Evolutionary conservation across 2,113 vertebrate species (phyloP), one percentile per base, ranked within the genome.

Genomic region (Ammodytes marinus): DNA sequence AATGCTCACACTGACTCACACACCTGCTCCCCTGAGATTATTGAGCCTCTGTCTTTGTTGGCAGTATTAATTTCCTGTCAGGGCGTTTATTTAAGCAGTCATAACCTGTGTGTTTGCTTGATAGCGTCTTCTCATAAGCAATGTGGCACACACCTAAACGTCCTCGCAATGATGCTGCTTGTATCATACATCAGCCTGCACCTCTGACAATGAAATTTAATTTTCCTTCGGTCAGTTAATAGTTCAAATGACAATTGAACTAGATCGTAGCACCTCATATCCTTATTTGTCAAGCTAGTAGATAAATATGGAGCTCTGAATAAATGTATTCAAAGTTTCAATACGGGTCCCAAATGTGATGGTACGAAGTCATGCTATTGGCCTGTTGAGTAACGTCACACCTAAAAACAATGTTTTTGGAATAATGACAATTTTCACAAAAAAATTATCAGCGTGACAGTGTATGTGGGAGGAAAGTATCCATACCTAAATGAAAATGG

Each of bases 41-140:
- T 39, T 11, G 15, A 53, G 10, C 4, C 40, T 8, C 59, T 6
- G 0, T 69, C 55, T 59, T 60, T 3, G 63, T 42, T 52, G 60
- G 67, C 72, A 40, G 72, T 37, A n/a, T 67, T 39, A 57, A 60
- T 53, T 69, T 78, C 79, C 74, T 78, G 74, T 66, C 43, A 0
- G 74, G 45, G 12, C 2, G 37, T 61, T 67, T 55, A 50, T 59
- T 54, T 19, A 64, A 64, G 43, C 17, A 40, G 6, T 40, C 57
- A 27, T 8, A 13, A 45, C 4, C 6, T 5, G 35, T 10, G 3
- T 52, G 19, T 35, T 60, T 77, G 37, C 40, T 52, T 43, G 8
- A 11, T 37, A n/a, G 14, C 47, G 6, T 4, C 65, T 19, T n/a
- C 27, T 69, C 37, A 57, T 49, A 9, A 52, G n/a, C 42, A 10